Evolutionary conservation across 2,888 invertebrate species (phyloP).

Genomic region (Drosophila merina): DNA sequence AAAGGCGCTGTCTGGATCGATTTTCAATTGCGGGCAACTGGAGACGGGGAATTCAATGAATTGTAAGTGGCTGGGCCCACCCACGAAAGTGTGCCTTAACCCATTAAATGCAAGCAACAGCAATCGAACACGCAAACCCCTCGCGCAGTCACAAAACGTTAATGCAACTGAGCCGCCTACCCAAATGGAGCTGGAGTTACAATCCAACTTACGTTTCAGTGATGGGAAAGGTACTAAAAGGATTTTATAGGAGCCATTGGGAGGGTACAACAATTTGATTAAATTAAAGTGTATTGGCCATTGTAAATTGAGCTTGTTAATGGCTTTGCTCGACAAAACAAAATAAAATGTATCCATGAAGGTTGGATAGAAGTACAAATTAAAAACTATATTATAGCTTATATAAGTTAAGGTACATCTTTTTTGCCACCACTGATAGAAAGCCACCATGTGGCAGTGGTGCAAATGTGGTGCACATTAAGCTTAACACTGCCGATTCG

Average conservation of each 20-base stretch:
- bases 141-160: constrained; percentile 66
- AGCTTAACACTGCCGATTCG: constrained; percentile 57
- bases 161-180: constrained; percentile 51
- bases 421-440: neutral
- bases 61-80: constrained; percentile 36
- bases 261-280: neutral
- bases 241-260: neutral
- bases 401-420: neutral
- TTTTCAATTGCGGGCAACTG: constrained; percentile 39
- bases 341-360: neutral
- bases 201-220: neutral
- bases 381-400: neutral
- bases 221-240: constrained; percentile 1
- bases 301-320: neutral
- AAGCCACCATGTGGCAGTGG: constrained; percentile 54
- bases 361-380: neutral
- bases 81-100: constrained; percentile 45
- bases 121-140: constrained; percentile 67
- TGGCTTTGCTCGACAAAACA: neutral
- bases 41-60: constrained; percentile 38
- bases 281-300: neutral
- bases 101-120: constrained; percentile 55
- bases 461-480: constrained; percentile 74
- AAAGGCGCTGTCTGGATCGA: constrained; percentile 18
- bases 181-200: constrained; percentile 10